Conservation (phyloP, 2,797 vertebrate species). For the Acomys russatus region DNA sequence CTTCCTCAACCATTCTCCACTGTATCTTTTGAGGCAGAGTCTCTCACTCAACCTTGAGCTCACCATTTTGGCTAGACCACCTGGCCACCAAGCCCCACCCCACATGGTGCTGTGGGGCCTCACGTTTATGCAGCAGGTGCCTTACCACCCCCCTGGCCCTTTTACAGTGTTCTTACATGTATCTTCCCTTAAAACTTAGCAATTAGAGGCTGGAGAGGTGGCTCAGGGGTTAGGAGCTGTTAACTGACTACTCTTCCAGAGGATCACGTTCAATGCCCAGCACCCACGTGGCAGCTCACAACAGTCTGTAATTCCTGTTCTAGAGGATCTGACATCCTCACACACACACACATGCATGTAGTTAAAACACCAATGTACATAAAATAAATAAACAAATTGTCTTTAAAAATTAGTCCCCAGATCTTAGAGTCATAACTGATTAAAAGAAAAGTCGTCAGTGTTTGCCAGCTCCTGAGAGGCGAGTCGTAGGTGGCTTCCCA, state of each 20-base stretch:
- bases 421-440: neutral
- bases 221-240: too few relatives aligned
- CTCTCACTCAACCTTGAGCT: neutral
- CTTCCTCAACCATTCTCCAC: neutral
- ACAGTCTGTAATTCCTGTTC: too few relatives aligned
- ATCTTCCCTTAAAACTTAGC: neutral
- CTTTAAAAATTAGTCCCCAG: neutral
- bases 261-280: too few relatives aligned
- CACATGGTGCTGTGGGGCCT: neutral
- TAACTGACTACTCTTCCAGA: too few relatives aligned
- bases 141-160: too few relatives aligned
- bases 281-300: too few relatives aligned
- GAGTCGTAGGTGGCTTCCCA: fast-evolving
- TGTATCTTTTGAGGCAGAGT: neutral
- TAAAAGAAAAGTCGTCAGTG: neutral
- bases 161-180: neutral
- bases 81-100: neutral
- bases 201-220: too few relatives aligned
- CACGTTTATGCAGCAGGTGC: neutral
- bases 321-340: too few relatives aligned
- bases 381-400: too few relatives aligned
- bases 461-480: neutral
- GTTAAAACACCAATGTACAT: too few relatives aligned
- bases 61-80: neutral
- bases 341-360: too few relatives aligned